These are phyloP conservation scores for Drosophila picticornis DNA, from an alignment of 2,888 invertebrate genomes.

Conservation along the genomic window DNA sequence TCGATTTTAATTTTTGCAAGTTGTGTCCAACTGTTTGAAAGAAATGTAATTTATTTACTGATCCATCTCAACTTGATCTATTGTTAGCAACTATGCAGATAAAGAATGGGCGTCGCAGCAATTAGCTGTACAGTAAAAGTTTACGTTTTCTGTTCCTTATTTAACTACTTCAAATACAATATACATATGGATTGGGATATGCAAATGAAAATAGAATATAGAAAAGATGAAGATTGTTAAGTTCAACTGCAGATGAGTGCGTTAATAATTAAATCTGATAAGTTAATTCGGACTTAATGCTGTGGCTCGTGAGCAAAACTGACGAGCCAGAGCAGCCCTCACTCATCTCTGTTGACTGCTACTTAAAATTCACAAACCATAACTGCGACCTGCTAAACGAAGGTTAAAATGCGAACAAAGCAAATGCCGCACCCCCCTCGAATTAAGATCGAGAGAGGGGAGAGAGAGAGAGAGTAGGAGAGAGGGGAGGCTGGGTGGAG, in stretches of 20 bases:
- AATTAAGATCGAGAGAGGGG: slow-evolving; percentile 1
- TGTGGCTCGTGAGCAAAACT: slow-evolving; percentile 5
- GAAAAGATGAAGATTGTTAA: neutral
- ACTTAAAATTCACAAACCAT: slow-evolving; percentile 78
- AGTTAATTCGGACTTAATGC: slow-evolving; percentile 40
- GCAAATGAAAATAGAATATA: neutral
- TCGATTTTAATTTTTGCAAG: neutral
- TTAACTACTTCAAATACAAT: neutral
- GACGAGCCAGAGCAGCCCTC: slow-evolving; percentile 29
- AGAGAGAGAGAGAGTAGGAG: neutral
- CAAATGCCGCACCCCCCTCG: slow-evolving; percentile 29
- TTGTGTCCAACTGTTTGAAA: neutral
- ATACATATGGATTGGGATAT: neutral
- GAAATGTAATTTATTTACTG: neutral
- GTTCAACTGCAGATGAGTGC: slow-evolving; percentile 28
- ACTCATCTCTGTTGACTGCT: slow-evolving; percentile 22
- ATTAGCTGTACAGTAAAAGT: neutral
- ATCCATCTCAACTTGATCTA: neutral
- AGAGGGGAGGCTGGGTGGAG: neutral
- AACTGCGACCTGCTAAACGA: slow-evolving; percentile 77
- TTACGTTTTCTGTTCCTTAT: neutral
- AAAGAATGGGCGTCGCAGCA: neutral
- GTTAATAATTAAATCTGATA: slow-evolving; percentile 53
- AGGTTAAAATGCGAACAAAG: slow-evolving; percentile 73
- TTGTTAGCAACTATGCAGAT: neutral